A percentile compares a stretch with the other conserved stretches of the same genome.
Conservation (phyloP, 2,888 invertebrate genomes). For the Papilio protenor region DNA sequence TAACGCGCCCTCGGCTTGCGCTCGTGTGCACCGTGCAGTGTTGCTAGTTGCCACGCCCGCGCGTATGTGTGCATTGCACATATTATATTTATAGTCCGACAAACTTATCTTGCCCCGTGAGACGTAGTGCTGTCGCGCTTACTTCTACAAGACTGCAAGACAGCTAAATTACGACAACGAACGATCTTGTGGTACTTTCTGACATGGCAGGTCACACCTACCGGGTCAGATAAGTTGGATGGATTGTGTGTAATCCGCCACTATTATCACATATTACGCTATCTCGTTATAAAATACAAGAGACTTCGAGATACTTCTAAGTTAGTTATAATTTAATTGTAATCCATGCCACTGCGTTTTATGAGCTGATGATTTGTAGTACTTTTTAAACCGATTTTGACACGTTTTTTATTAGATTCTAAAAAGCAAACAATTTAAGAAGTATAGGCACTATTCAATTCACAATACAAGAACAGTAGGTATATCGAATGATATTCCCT, state of each 20-base stretch:
- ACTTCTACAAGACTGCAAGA: not conserved
- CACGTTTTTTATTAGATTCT: no score
- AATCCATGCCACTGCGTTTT: no score
- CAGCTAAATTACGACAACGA: not conserved
- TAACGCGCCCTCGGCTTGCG: constrained; percentile 50
- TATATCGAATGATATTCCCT: not conserved
- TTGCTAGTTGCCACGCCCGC: constrained; percentile 52
- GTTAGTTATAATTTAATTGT: no score
- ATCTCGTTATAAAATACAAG: not conserved
- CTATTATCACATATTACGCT: constrained; percentile 23
- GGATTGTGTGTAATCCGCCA: not conserved
- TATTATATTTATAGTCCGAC: not conserved
- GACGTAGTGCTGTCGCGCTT: not conserved
- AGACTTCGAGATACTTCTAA: no score
- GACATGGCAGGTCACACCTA: not conserved
- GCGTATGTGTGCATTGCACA: constrained; percentile 38
- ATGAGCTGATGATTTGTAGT: no score
- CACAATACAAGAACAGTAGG: not conserved
- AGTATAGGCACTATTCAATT: no score
- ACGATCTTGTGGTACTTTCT: not conserved
- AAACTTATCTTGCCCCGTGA: not conserved
- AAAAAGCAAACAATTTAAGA: no score
- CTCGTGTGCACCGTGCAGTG: constrained; percentile 51
- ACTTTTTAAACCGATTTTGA: no score
- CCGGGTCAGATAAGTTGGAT: not conserved